Evolutionary conservation across 1,140 invertebrate genomes (phyloP).

Genomic region (Diploscapter pachys): DNA sequence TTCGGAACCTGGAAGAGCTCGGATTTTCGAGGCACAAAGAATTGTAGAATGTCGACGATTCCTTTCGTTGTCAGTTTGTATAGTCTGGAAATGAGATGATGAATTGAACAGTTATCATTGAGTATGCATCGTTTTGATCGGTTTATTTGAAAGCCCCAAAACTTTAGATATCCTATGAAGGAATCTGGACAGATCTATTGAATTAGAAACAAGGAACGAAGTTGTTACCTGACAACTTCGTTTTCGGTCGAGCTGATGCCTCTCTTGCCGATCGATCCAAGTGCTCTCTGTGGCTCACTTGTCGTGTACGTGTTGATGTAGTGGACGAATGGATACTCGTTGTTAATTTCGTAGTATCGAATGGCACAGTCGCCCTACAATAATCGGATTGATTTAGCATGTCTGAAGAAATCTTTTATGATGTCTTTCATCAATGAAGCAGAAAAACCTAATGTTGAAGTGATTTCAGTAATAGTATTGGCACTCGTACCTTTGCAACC

Average conservation of each 20-base stretch:
- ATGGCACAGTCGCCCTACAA: conserved; percentile 86
- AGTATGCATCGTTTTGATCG: conserved; percentile 3
- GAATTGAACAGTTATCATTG: conserved; percentile 22
- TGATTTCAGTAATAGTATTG: conserved; percentile 58
- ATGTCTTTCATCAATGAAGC: not conserved
- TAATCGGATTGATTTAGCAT: too few species aligned
- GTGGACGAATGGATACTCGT: conserved; percentile 78
- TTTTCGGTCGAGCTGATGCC: conserved; percentile 72
- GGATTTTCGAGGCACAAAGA: conserved; percentile 92
- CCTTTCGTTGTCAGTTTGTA: conserved; percentile 96
- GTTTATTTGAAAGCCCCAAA: not conserved
- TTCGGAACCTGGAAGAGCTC: conserved; percentile 61
- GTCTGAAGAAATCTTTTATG: not conserved
- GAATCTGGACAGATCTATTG: not conserved
- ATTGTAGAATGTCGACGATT: conserved; percentile 90
- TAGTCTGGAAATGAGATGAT: conserved; percentile 67
- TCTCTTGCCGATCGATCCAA: conserved; percentile 87
- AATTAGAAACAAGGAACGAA: not conserved
- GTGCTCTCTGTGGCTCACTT: conserved; percentile 84
- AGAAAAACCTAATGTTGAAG: too few species aligned
- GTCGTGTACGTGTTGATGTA: conserved; percentile 88
- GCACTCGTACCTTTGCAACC: conserved; percentile 87
- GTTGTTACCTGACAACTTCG: conserved; percentile 48
- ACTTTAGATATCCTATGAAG: conserved; percentile 27
- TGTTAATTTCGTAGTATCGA: conserved; percentile 84